Base-by-base conservation (phyloP, 2,888 invertebrate genomes). In the Leptinotarsa peninsularis region DNA sequence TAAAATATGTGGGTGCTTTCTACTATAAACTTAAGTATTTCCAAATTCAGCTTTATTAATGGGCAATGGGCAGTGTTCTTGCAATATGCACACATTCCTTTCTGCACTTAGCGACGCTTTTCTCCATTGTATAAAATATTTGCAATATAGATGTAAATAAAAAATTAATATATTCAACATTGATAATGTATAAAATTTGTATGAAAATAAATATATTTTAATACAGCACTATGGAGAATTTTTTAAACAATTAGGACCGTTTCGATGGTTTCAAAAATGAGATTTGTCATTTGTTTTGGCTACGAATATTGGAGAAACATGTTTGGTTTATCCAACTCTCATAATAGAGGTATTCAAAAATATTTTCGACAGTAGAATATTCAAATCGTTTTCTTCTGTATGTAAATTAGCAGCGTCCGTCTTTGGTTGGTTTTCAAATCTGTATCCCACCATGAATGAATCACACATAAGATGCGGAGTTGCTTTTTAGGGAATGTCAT, bases 71-170 rank as follows among this genome's bases (percentile, higher is more conserved):
- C 63, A 4, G 15, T 63, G 10, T 33, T 63, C n/a, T 13, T 43
- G 7, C 17, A 33, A 4, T 43, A 43, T 18, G 33, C 63, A 33
- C 63, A 14, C 63, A 63, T 63, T 63, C 63, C 63, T 63, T 43
- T 63, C 43, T 43, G 63, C 63, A 63, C 43, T 4, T 63, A 63
- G 33, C 33, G 7, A 4, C 15, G n/a, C 15, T 63, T 27, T 17
- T 63, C 43, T 63, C 13, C 7, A 58, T 58, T 58, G 21, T 58
- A 18, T 4, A 23, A 58, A 63, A 15, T 27, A 63, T 5, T 17
- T 15, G 63, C 63, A 63, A 63, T 63, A 63, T 63, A 33, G 18
- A 33, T 63, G 63, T 63, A 63, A 43, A 63, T 63, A 63, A 63
- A 33, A 63, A n/a, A 43, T 13, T 43, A 43, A 63, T 33, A 63